Evolutionary conservation across 1,140 invertebrate genomes (phyloP).

Genomic region (Drosophila sechellia): DNA sequence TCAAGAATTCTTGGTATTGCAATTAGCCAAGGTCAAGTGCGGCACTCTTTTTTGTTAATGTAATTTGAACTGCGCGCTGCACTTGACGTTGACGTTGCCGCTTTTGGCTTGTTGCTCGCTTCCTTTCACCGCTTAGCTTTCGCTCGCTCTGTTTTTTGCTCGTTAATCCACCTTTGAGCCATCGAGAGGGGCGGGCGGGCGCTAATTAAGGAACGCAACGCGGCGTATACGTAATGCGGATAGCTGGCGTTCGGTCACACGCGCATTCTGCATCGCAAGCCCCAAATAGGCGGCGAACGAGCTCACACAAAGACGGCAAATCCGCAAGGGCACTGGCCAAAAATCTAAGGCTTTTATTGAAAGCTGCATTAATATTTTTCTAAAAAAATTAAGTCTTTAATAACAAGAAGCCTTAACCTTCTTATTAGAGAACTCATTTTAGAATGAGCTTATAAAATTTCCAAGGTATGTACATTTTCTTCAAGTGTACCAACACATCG

Average conservation of each 20-base stretch:
- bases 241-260: slow-evolving; percentile 70
- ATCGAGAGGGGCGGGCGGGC: slow-evolving; percentile 21
- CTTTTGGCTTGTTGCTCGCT: slow-evolving; percentile 51
- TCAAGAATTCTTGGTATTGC: slow-evolving; percentile 26
- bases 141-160: slow-evolving; percentile 17
- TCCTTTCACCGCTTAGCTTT: slow-evolving; percentile 18
- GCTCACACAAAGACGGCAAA: slow-evolving; percentile 14
- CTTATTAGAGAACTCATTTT: no score
- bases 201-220: slow-evolving; percentile 71
- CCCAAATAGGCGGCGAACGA: slow-evolving; percentile 53
- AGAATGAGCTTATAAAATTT: not conserved
- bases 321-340: not conserved
- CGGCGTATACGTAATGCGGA: slow-evolving; percentile 75
- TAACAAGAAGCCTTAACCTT: no score
- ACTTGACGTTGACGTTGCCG: slow-evolving; percentile 26
- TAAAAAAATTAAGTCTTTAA: no score
- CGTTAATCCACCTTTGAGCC: slow-evolving; percentile 61
- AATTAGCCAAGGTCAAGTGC: slow-evolving; percentile 71
- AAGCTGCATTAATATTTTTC: no score
- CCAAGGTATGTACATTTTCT: not conserved
- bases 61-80: slow-evolving; percentile 64
- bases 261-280: slow-evolving; percentile 58
- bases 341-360: no score
- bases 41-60: slow-evolving; percentile 66
- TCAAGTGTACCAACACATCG: slow-evolving; percentile 11